These are phyloP conservation scores for Triplophysa yarkandensis DNA, from an alignment of 2,797 vertebrate genomes.

Conservation along the genomic window DNA sequence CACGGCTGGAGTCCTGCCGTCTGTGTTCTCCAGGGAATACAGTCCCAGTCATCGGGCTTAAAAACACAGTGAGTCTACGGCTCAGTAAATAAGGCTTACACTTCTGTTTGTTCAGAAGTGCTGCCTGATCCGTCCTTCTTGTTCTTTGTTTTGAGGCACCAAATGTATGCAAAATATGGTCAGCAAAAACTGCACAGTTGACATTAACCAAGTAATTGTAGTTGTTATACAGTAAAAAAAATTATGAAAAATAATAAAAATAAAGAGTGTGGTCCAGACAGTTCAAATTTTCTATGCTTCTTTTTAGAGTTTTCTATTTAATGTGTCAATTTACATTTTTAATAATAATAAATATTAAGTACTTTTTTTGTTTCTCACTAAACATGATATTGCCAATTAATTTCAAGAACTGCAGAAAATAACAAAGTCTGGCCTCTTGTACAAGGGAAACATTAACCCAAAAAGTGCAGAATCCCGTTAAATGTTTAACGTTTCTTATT, in stretches of 20 bases:
- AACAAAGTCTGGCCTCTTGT: background rate
- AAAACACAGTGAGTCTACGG: constrained; percentile 45
- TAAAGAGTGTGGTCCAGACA: background rate
- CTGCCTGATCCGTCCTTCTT: background rate
- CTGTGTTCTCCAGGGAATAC: constrained; percentile 10
- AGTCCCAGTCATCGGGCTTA: background rate
- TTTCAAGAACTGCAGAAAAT: background rate
- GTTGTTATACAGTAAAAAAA: background rate
- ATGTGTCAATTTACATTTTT: too few relatives aligned
- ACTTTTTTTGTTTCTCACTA: too few relatives aligned
- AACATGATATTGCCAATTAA: background rate
- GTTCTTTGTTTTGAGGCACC: constrained; percentile 27
- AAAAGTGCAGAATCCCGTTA: background rate
- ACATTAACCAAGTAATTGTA: background rate
- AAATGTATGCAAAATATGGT: constrained; percentile 9
- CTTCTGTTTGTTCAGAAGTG: constrained; percentile 25
- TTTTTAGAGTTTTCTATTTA: too few relatives aligned
- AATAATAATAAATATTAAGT: too few relatives aligned
- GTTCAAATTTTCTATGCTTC: too few relatives aligned
- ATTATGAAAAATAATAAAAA: background rate
- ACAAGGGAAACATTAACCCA: background rate
- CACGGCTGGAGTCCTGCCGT: background rate
- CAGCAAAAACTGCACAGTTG: background rate
- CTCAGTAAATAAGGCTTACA: constrained; percentile 9
- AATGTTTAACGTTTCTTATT: background rate